phyloP scores from a whole-genome alignment of 2,797 vertebrate species.

The Mus minutoides region DNA sequence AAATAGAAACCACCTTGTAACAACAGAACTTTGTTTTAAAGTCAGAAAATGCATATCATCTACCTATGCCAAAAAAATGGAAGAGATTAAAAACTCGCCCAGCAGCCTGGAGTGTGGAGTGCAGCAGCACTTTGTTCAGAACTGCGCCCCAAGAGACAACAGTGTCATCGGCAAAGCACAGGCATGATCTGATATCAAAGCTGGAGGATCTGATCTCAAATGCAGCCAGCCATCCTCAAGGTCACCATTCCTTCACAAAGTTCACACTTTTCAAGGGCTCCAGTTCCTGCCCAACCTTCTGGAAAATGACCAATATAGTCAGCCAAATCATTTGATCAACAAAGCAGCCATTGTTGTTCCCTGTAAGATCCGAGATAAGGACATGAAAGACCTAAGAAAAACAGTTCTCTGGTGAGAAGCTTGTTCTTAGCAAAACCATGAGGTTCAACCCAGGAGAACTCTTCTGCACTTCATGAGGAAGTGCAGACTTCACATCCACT shows the following conservation, averaged over 20 bases:
- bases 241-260: neutral
- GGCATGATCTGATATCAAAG: neutral
- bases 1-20: conserved; percentile 42
- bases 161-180: neutral
- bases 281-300: neutral
- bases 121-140: neutral
- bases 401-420: neutral
- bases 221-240: neutral
- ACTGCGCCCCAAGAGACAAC: neutral
- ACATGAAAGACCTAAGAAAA: neutral
- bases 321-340: conserved; percentile 25
- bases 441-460: neutral
- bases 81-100: neutral
- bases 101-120: neutral
- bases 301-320: neutral
- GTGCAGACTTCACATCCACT: neutral
- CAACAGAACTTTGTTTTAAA: conserved; percentile 55
- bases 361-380: neutral
- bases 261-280: neutral
- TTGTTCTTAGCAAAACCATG: neutral
- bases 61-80: neutral
- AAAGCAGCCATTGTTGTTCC: neutral
- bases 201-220: neutral
- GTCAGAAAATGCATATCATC: conserved; percentile 1
- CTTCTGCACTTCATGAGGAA: neutral